Conservation (phyloP, 2,113 vertebrate species). For the Ancistrus triradiatus region DNA sequence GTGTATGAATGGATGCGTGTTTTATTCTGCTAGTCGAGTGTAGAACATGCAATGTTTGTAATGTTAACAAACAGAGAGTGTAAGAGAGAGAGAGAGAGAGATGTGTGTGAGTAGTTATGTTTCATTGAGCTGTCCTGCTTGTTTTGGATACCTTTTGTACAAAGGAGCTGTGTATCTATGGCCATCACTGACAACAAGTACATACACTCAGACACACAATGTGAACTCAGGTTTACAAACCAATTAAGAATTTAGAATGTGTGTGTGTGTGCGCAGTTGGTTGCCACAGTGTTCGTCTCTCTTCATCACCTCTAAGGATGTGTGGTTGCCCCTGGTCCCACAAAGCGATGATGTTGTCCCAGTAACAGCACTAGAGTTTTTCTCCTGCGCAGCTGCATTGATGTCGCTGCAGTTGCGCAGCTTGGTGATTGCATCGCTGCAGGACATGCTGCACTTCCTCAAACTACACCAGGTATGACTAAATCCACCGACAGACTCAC, state of each 20-base stretch:
- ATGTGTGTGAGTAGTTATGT: not conserved
- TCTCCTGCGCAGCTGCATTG: conserved; percentile 72
- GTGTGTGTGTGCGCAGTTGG: conserved; percentile 71
- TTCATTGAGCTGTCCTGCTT: conserved; percentile 17
- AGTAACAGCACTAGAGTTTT: conserved; percentile 69
- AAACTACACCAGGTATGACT: conserved; percentile 74
- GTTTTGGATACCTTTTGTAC: conserved; percentile 47
- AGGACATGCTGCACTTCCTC: conserved; percentile 80
- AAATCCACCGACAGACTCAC: no score
- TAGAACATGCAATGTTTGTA: no score
- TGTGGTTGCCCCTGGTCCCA: conserved; percentile 74
- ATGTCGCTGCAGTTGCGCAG: conserved; percentile 87
- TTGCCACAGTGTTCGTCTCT: conserved; percentile 76
- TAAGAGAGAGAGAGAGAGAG: no score
- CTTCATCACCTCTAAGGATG: conserved; percentile 62
- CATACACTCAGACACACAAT: conserved; percentile 11
- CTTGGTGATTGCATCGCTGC: conserved; percentile 76
- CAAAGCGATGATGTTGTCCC: conserved; percentile 56
- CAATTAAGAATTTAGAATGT: not conserved
- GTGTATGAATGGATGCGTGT: no score
- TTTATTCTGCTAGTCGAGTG: no score
- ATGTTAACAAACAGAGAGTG: no score
- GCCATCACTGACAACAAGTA: conserved; percentile 23
- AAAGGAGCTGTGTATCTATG: conserved; percentile 17
- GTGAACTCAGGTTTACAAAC: not conserved